These are phyloP conservation scores for Eulimnadia texana DNA, from an alignment of 1,140 invertebrate species.

Conservation along the genomic window DNA sequence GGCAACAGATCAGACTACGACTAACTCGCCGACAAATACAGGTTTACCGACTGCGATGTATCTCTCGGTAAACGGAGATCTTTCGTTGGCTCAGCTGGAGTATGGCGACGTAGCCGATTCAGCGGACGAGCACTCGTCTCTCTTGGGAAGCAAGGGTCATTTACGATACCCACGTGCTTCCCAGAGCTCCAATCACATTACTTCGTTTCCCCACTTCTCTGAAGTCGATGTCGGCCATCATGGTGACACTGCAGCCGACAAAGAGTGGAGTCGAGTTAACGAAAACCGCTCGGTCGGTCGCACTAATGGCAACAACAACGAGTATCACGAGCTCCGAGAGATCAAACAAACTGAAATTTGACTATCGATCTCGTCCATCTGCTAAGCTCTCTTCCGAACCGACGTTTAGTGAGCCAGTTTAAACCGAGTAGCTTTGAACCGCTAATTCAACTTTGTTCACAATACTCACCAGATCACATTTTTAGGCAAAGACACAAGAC, in stretches of 20 bases:
- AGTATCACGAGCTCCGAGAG: conserved; percentile 46
- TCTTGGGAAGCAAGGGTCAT: not conserved
- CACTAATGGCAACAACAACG: conserved; percentile 55
- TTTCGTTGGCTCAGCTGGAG: not conserved
- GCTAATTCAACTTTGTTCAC: too few relatives aligned
- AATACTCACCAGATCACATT: too few relatives aligned
- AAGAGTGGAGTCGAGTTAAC: too few relatives aligned
- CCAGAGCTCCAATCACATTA: too few relatives aligned
- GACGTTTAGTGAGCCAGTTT: too few relatives aligned
- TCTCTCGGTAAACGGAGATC: not conserved
- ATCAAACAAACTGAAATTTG: conserved; percentile 25
- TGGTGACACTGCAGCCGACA: too few relatives aligned
- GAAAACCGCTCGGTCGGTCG: conserved; percentile 25
- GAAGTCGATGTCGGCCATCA: too few relatives aligned
- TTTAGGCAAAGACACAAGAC: too few relatives aligned
- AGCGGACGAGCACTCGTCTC: not conserved
- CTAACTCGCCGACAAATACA: not conserved
- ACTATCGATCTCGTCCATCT: too few relatives aligned
- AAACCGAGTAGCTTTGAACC: too few relatives aligned
- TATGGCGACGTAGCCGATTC: not conserved
- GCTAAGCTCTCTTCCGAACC: too few relatives aligned
- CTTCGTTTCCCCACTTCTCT: too few relatives aligned
- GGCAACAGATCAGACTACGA: not conserved
- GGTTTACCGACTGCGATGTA: not conserved
- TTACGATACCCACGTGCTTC: conserved; percentile 11